Conservation (phyloP, 1,140 invertebrate genomes). For the Carcinoscorpius rotundicauda region DNA sequence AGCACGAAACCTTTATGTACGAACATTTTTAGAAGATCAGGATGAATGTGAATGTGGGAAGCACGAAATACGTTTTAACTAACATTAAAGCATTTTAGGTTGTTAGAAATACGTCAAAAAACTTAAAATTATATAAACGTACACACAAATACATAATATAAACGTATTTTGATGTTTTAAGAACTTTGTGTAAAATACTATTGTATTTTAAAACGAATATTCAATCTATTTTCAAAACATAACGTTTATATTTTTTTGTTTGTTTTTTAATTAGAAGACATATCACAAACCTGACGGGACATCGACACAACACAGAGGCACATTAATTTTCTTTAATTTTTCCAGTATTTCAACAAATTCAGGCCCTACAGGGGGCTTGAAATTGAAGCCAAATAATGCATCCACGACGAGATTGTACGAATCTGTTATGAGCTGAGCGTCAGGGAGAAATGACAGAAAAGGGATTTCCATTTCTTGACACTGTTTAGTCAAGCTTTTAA, state of each 20-base stretch:
- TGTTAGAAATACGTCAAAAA: no score
- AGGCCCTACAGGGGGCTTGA: slow-evolving; percentile 77
- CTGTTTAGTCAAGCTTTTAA: slow-evolving; percentile 69
- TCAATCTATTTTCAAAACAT: slow-evolving; percentile 6
- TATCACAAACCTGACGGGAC: slow-evolving; percentile 61
- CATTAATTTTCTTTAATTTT: slow-evolving; percentile 44
- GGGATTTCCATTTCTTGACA: slow-evolving; percentile 68
- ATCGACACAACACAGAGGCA: slow-evolving; percentile 77
- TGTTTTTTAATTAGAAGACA: slow-evolving; percentile 1
- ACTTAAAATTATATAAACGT: no score
- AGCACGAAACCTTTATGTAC: no score
- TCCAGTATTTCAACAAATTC: slow-evolving; percentile 58
- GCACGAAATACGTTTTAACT: no score
- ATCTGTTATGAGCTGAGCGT: slow-evolving; percentile 29
- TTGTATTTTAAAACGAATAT: slow-evolving; percentile 15
- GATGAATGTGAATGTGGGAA: no score
- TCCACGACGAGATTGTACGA: slow-evolving; percentile 62
- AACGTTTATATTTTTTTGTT: not conserved
- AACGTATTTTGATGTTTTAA: no score
- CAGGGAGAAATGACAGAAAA: slow-evolving; percentile 50
- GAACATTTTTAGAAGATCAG: no score
- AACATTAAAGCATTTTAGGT: no score
- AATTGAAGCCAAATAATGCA: slow-evolving; percentile 96
- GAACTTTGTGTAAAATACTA: not conserved
- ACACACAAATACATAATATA: no score